Evolutionary conservation across 2,888 invertebrate species (phyloP).

Genomic region (Ophion ellenae): DNA sequence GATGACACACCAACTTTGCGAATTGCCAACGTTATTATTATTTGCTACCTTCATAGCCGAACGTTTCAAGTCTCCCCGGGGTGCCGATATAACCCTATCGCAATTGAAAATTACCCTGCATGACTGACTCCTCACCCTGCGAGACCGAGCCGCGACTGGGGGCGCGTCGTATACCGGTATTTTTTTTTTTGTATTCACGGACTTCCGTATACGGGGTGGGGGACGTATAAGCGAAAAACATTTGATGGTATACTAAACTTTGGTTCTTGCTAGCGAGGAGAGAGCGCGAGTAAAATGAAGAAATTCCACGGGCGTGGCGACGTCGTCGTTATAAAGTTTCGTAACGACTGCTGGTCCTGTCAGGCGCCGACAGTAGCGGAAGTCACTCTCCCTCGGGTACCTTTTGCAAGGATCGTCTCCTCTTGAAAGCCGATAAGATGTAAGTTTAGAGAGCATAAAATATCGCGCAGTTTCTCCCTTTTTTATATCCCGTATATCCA

Average conservation of each 20-base stretch:
- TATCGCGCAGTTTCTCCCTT: slow-evolving; percentile 34
- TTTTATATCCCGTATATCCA: neutral
- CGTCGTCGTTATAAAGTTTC: slow-evolving; percentile 64
- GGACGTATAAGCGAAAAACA: slow-evolving; percentile 53
- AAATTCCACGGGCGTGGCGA: slow-evolving; percentile 68
- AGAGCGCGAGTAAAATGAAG: slow-evolving; percentile 64
- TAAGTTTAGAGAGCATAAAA: slow-evolving; percentile 60
- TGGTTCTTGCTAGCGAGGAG: slow-evolving; percentile 62
- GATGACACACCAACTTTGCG: slow-evolving; percentile 33
- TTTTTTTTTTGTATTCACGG: neutral
- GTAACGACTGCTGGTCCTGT: slow-evolving; percentile 54
- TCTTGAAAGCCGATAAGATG: slow-evolving; percentile 55
- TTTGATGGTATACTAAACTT: slow-evolving; percentile 25
- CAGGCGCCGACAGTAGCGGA: slow-evolving; percentile 7
- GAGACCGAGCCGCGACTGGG: slow-evolving; percentile 18
- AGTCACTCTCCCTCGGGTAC: slow-evolving; percentile 4
- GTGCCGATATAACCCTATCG: slow-evolving; percentile 76
- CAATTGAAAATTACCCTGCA: slow-evolving; percentile 79
- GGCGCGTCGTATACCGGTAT: slow-evolving; percentile 6
- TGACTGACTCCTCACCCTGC: slow-evolving; percentile 67
- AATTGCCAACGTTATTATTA: slow-evolving; percentile 15
- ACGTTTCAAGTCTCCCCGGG: slow-evolving; percentile 32
- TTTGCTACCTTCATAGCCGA: slow-evolving; percentile 26
- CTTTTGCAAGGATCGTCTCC: slow-evolving; percentile 39
- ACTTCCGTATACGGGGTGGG: slow-evolving; percentile 61